These are phyloP conservation scores for Acropternis orthonyx DNA, from an alignment of 2,797 vertebrate genomes.

Conservation along the genomic window DNA sequence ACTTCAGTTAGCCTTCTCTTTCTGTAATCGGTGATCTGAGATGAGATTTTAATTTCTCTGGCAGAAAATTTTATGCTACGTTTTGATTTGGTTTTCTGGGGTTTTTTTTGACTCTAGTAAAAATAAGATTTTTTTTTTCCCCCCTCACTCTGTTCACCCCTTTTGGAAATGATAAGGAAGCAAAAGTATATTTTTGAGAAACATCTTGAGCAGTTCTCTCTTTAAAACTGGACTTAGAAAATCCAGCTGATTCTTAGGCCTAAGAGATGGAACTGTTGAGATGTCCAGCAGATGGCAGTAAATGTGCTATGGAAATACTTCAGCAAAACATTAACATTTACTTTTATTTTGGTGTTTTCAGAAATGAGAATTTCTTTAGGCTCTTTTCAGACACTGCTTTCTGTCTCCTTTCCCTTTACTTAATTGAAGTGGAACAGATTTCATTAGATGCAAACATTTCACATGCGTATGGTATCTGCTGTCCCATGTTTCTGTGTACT, in stretches of 20 bases:
- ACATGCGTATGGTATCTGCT: not conserved
- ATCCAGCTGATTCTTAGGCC: not conserved
- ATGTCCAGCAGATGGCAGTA: slow-evolving; percentile 69
- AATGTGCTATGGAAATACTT: slow-evolving; percentile 1
- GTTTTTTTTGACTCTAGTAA: not conserved
- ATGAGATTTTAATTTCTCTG: not conserved
- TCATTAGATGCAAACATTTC: not conserved
- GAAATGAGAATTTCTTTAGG: not conserved
- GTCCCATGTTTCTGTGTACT: not conserved
- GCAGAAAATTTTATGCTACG: not conserved
- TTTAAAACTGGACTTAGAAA: not conserved
- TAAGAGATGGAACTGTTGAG: not conserved
- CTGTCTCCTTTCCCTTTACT: not conserved
- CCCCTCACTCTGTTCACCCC: not conserved
- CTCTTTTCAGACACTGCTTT: not conserved
- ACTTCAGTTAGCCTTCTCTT: not conserved
- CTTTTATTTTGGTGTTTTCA: not conserved
- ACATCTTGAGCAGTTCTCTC: not conserved
- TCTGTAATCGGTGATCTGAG: not conserved
- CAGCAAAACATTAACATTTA: not conserved
- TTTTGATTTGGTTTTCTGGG: not conserved
- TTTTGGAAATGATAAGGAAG: not conserved
- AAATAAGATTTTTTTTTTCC: not conserved
- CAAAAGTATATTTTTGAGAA: not conserved
- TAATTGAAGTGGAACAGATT: not conserved